Base-by-base conservation (phyloP, 2,888 invertebrate genomes). In the Pantelozetes paolii region DNA sequence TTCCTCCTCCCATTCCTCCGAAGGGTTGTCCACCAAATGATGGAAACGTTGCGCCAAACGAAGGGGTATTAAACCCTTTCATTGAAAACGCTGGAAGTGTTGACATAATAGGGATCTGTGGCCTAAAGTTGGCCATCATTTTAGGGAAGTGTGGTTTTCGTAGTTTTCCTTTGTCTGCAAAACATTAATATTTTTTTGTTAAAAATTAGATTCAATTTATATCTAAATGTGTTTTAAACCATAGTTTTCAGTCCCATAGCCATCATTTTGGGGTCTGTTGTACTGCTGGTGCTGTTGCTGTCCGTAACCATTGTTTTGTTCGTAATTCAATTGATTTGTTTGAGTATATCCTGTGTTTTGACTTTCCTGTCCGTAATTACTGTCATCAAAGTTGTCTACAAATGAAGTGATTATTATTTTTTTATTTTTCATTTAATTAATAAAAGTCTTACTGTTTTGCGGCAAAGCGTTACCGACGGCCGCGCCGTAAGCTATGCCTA, bases 391-490 rank as follows among this genome's bases (percentile, higher is more conserved):
- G 13, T 69, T 69, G n/a, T 20, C 69, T 69, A 28, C 15, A 5
- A 15, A 30, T 23, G 1, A 2, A 15, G 30, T 54, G 20, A 23
- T 50, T 18, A 50, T 20, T 26, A 18, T 20, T 54, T 26, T n/a
- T n/a, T n/a, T n/a, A n/a, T n/a, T n/a, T 26, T 23, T 23, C 26
- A 3, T 54, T 26, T 54, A 8, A 13, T 13, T 26, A 26, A 57
- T 15, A 15, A 57, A 57, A 57, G 20, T 5, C 69, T 69, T 28
- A 69, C 69, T 5, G 18, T 69, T 69, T 45, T 42, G 69, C 18
- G 69, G 69, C 28, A 69, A 45, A 45, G 69, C 69, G 9, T 69
- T 69, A 23, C 69, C 69, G 26, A 69, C 69, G 5, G 69, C 69
- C n/a, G 69, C 69, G 9, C 69, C 69, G 42, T 69, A 69, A 23